Evolutionary conservation across 2,797 vertebrate species (phyloP).

Genomic region (Syngnathus acus): DNA sequence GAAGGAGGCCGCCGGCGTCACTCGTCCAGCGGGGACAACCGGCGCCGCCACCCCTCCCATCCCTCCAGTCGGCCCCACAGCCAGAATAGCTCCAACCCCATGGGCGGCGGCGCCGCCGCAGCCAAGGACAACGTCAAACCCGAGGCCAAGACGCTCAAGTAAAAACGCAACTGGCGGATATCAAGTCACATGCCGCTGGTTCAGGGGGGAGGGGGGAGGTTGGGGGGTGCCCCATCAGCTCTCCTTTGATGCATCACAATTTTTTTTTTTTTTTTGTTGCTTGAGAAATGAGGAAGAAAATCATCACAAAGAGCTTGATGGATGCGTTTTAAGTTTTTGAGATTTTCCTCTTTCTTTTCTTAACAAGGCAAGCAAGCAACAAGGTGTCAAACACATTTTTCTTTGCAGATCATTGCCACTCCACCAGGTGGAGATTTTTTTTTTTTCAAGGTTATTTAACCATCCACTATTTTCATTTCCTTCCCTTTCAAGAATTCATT

Average conservation of each 20-base stretch:
- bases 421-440: constrained; percentile 24
- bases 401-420: constrained; percentile 13
- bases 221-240: constrained; percentile 3
- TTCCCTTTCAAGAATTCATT: background rate
- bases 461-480: constrained; percentile 6
- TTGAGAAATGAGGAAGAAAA: constrained; percentile 20
- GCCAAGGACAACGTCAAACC: constrained; percentile 82
- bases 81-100: constrained; percentile 56
- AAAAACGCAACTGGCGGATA: constrained; percentile 26
- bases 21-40: constrained; percentile 77
- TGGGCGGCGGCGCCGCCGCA: constrained; percentile 27
- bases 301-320: constrained; percentile 32
- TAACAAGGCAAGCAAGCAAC: constrained; percentile 35
- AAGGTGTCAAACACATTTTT: constrained; percentile 17
- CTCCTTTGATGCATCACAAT: background rate
- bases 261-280: constrained; percentile 17
- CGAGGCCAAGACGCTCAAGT: constrained; percentile 75
- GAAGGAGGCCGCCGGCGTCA: constrained; percentile 87
- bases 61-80: constrained; percentile 75
- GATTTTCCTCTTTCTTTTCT: constrained; percentile 28
- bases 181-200: constrained; percentile 35
- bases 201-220: constrained; percentile 25
- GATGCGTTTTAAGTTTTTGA: constrained; percentile 25
- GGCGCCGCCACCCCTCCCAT: constrained; percentile 84
- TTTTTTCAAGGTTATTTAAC: constrained; percentile 4